Conservation (phyloP, 2,888 invertebrate species). For the Meganola albula region DNA sequence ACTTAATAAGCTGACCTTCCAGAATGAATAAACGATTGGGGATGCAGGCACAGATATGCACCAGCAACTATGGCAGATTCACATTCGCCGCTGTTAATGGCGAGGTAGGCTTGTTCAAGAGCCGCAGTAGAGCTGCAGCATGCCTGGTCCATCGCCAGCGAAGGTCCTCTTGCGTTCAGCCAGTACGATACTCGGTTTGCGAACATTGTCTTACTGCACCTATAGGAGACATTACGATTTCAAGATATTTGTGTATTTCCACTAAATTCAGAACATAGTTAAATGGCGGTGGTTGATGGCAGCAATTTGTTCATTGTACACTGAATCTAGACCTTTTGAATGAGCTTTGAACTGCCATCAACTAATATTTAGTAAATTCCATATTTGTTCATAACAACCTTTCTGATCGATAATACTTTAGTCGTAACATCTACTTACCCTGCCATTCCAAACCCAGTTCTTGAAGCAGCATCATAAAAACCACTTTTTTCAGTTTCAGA, state of each 20-base stretch:
- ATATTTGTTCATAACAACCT: too few relatives aligned
- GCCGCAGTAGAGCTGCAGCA: constrained; percentile 50
- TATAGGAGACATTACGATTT: too few relatives aligned
- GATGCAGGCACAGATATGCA: constrained; percentile 76
- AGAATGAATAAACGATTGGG: constrained; percentile 51
- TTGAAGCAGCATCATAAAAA: constrained; percentile 31
- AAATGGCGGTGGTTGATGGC: too few relatives aligned
- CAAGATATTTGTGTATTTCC: too few relatives aligned
- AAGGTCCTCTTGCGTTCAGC: constrained; percentile 46
- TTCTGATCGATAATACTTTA: too few relatives aligned
- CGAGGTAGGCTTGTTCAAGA: constrained; percentile 45
- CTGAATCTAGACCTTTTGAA: too few relatives aligned
- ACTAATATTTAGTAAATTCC: too few relatives aligned
- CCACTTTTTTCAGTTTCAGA: constrained; percentile 80
- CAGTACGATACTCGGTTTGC: constrained; percentile 49
- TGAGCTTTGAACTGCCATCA: too few relatives aligned
- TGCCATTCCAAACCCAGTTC: constrained; percentile 40
- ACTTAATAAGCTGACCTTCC: constrained; percentile 43
- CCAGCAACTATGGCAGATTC: constrained; percentile 80
- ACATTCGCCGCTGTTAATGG: constrained; percentile 43
- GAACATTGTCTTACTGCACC: constrained; percentile 40
- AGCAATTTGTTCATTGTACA: too few relatives aligned
- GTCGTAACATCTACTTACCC: too few relatives aligned
- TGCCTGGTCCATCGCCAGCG: constrained; percentile 38
- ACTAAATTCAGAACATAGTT: too few relatives aligned